A percentile compares a stretch with the other conserved stretches of the same genome.
phyloP scores from a whole-genome alignment of 2,113 vertebrate species.

The Thinocorus orbignyianus region DNA sequence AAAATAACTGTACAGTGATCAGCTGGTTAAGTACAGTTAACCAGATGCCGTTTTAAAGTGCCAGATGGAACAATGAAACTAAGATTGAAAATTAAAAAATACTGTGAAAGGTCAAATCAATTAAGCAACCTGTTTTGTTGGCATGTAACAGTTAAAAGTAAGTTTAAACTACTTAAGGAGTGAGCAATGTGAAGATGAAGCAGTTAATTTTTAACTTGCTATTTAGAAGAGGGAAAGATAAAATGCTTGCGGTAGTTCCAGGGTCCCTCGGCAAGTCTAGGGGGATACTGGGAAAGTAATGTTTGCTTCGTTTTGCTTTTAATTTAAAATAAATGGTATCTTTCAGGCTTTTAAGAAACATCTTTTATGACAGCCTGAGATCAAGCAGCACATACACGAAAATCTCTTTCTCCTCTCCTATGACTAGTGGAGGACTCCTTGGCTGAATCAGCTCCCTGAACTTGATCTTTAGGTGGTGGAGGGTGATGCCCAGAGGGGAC shows the following conservation, averaged over 20 bases:
- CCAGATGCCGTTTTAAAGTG: constrained; percentile 99
- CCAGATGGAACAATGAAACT: constrained; percentile 99
- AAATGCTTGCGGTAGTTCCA: constrained; percentile 39
- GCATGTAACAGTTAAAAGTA: constrained; percentile 97
- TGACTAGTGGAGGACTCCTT: neutral
- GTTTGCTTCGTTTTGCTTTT: constrained; percentile 42
- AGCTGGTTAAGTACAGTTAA: constrained; percentile 99
- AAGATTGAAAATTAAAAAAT: constrained; percentile 98
- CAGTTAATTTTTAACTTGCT: constrained; percentile 64
- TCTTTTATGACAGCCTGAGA: neutral
- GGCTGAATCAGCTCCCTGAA: neutral
- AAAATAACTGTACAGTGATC: constrained; percentile 99
- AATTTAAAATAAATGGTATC: constrained; percentile 32
- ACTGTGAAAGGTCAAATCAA: constrained; percentile 99
- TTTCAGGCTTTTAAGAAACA: neutral
- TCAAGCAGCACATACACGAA: neutral
- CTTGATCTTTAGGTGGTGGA: neutral
- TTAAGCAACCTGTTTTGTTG: constrained; percentile 97
- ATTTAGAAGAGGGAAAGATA: constrained; percentile 51
- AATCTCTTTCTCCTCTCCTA: neutral
- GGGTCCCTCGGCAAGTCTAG: neutral
- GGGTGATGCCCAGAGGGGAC: neutral
- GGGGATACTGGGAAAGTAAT: neutral
- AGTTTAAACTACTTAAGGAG: constrained; percentile 88
- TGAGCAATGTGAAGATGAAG: constrained; percentile 69